Evolutionary conservation across 2,113 vertebrate species (phyloP), one percentile per base, ranked within the genome.

Genomic region (Nothocercus nigrocapillus): DNA sequence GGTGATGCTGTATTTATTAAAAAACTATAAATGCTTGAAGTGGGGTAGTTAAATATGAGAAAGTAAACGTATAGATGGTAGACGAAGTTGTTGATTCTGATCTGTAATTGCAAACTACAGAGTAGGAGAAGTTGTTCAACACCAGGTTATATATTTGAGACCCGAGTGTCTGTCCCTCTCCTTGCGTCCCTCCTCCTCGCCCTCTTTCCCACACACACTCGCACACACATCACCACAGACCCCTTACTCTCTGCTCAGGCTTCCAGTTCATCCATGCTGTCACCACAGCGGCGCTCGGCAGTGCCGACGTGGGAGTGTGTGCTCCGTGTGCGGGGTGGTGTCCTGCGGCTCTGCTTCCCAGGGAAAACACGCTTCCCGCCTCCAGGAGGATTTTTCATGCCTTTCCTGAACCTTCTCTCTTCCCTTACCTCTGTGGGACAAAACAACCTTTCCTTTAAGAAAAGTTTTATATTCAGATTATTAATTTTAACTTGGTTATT

Each of bases 401-500:
- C 12, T 4, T 88, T 92, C 64, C 27, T 28, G 40, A 78, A 62
- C 0, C 0, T 68, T 90, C 32, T 16, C 30, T 63, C 45, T 66
- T 81, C 24, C 18, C 15, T 56, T 77, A 2, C 10, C 24, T 59
- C 49, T 1, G 0, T 9, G 54, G 42, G 80, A 61, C 68, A 81
- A 21, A n/a, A 45, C 45, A 86, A 51, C 20, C n/a, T 84, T 54
- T 63, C 51, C 45, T 88, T 59, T 63, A 78, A 86, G 66, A 51
- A 25, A 92, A 84, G 25, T 61, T 89, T 84, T 84, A 15, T 62
- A 70, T 68, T 49, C 56, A 45, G 64, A 68, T 92, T 67, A 40
- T 77, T 94, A 90, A 97, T 93, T 95, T 94, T 92, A 94, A 94
- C 83, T 84, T 67, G 83, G 94, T 93, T 90, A 82, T 82, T 94